Evolutionary conservation across 2,797 vertebrate species (phyloP).

Genomic region (Crenuchus spilurus): DNA sequence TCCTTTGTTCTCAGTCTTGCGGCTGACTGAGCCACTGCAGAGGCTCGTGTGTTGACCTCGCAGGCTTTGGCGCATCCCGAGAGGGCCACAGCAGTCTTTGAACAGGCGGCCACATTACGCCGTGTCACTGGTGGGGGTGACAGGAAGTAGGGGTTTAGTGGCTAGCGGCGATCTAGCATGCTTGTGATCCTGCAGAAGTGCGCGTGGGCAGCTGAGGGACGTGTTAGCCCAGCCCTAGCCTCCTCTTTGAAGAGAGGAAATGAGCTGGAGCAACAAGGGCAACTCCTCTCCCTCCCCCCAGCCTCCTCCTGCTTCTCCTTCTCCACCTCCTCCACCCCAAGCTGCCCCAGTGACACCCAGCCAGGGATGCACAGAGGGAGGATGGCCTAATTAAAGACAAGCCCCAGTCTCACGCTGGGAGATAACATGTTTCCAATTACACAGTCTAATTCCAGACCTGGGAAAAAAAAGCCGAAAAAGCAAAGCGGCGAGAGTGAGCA

Average conservation of each 20-base stretch:
- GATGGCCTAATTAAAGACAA: constrained; percentile 46
- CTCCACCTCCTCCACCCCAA: constrained; percentile 22
- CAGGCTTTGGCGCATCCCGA: constrained; percentile 4
- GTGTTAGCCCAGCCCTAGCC: constrained; percentile 2
- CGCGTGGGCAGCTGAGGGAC: constrained; percentile 29
- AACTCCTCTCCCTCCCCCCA: constrained; percentile 16
- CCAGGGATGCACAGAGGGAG: constrained; percentile 34
- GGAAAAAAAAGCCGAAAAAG: constrained; percentile 32
- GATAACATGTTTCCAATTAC: constrained; percentile 76
- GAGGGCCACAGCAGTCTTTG: constrained; percentile 34
- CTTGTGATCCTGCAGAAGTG: constrained; percentile 23
- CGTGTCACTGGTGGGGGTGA: constrained; percentile 36
- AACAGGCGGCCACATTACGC: constrained; percentile 18
- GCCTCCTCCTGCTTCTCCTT: constrained; percentile 21
- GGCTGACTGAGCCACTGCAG: neutral
- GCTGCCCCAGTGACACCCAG: constrained; percentile 67
- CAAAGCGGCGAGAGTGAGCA: constrained; percentile 47
- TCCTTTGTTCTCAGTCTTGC: neutral
- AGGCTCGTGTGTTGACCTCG: constrained; percentile 7
- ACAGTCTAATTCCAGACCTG: constrained; percentile 57
- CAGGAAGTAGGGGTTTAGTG: constrained; percentile 60
- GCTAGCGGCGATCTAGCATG: neutral
- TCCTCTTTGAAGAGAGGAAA: constrained; percentile 52
- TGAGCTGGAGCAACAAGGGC: constrained; percentile 33
- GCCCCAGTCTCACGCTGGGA: constrained; percentile 66